Base-by-base conservation (phyloP, 2,113 vertebrate genomes). In the Eulemur rufifrons region DNA sequence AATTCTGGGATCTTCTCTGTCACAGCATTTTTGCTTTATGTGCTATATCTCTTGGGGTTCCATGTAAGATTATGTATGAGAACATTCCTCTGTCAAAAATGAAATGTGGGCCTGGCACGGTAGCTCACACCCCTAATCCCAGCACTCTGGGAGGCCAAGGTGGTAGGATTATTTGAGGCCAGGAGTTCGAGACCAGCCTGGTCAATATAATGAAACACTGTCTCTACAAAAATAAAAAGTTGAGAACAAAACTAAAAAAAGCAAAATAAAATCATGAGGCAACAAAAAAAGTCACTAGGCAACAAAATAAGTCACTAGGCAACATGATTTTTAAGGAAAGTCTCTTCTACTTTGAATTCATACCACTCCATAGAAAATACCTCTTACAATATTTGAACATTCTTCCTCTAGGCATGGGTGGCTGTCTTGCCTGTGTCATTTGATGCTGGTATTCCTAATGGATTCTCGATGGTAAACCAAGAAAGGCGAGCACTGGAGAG, bases 381-480 rank as follows among this genome's bases (percentile, higher is more conserved):
- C 42, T 18, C 42, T 76, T 47, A 45, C 0, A 1, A 4, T 71
- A 25, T n/a, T 56, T 64, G 71, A 42, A 34, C 39, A 64, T 71
- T 39, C 82, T 52, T 76, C 74, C 66, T 85, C 20, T 77, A 47
- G 77, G 27, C 3, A 2, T 18, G 47, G 25, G 50, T 25, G 59
- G 15, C 37, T 21, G 29, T 50, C 14, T 37, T 42, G 63, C 29
- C 10, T 20, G 2, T 59, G 74, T 64, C 64, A 82, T 54, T 56
- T 2, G 18, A 69, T 93, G 42, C 74, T 61, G 34, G 64, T 71
- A 25, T 92, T 96, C 87, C 90, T 76, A 17, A n/a, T 74, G 47
- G 50, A 56, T 59, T 92, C 90, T 96, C 25, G 29, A 23, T 61
- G 63, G 84, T 78, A 89, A 95, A 66, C 80, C 54, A 82, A 94